phyloP scores from a whole-genome alignment of 2,888 invertebrate genomes.

The Dioctria rufipes region DNA sequence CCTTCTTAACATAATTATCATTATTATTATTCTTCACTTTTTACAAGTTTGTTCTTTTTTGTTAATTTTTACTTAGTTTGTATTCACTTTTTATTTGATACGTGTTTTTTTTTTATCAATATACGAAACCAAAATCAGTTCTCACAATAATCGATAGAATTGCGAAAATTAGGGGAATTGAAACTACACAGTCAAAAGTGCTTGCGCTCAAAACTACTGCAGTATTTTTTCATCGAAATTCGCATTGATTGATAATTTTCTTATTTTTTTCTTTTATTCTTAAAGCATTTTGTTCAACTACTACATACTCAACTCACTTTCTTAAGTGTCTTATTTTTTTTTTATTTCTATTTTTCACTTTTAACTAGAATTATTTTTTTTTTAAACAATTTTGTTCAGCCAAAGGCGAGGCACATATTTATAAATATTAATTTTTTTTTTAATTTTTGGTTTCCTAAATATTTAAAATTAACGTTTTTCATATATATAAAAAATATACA shows the following conservation, averaged over 20 bases:
- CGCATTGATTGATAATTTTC: slow-evolving; percentile 57
- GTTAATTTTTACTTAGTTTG: slow-evolving; percentile 20
- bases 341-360: slow-evolving; percentile 36
- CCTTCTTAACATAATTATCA: neutral
- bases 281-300: slow-evolving; percentile 55
- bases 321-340: neutral
- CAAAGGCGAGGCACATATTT: slow-evolving; percentile 60
- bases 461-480: slow-evolving; percentile 57
- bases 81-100: slow-evolving; percentile 31
- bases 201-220: slow-evolving; percentile 12
- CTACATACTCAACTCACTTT: slow-evolving; percentile 23
- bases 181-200: slow-evolving; percentile 20
- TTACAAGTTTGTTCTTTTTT: slow-evolving; percentile 37
- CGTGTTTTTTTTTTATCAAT: neutral
- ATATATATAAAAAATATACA: slow-evolving; percentile 57
- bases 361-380: slow-evolving; percentile 54
- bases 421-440: slow-evolving; percentile 52
- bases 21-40: slow-evolving; percentile 26
- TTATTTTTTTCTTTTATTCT: slow-evolving; percentile 32
- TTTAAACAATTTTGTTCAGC: slow-evolving; percentile 58
- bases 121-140: slow-evolving; percentile 5
- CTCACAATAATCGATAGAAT: neutral
- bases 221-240: slow-evolving; percentile 54
- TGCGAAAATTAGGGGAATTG: slow-evolving; percentile 34
- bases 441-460: slow-evolving; percentile 58